Evolutionary conservation across 2,888 invertebrate genomes (phyloP), one percentile per base, ranked within the genome.

Genomic region (Macrophya annulata): DNA sequence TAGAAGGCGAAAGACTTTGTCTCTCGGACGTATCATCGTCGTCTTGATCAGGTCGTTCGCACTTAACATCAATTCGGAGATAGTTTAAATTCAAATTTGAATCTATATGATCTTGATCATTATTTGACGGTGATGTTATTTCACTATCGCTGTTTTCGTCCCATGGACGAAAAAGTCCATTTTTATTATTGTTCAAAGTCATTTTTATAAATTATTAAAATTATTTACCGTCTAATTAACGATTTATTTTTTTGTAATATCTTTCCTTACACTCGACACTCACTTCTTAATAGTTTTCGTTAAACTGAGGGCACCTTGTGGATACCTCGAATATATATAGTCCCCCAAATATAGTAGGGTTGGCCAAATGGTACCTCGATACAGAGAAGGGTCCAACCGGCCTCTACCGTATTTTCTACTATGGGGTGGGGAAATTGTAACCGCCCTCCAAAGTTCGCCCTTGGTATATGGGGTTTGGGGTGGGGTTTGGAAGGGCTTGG

Each of bases 161-260:
- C 92, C 92, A 92, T 0, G 92, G 92, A 15, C 91, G 86, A 62
- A 92, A 92, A 82, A 91, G 90, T 1, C 62, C 45, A 4, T 37
- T 81, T 25, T 59, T 77, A 4, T 55, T 25, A 37, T 77, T 77
- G 55, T 77, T 77, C 17, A 51, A 55, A 15, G 77, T 77, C 77
- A 77, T 74, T 74, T 74, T 25, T 12, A 12, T 10, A 1, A 62
- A 10, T n/a, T 62, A 62, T 12, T 12, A 4, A 0, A 25, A 25
- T 25, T 3, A 59, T 21, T 5, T 0, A 17, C 4, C 15, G 8
- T 59, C 21, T 55, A 4, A 17, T 31, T 17, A 15, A 15, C 4
- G 12, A 5, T 17, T 68, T 31, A 15, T 12, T 65, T 68, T 68
- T 68, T 37, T 17, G 37, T n/a, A n/a, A 10, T 45, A 40, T 51